A percentile compares a stretch with the other conserved stretches of the same genome.
Evolutionary conservation across 2,797 vertebrate genomes (phyloP).

Genomic region (Melanotaenia parkinsoni): DNA sequence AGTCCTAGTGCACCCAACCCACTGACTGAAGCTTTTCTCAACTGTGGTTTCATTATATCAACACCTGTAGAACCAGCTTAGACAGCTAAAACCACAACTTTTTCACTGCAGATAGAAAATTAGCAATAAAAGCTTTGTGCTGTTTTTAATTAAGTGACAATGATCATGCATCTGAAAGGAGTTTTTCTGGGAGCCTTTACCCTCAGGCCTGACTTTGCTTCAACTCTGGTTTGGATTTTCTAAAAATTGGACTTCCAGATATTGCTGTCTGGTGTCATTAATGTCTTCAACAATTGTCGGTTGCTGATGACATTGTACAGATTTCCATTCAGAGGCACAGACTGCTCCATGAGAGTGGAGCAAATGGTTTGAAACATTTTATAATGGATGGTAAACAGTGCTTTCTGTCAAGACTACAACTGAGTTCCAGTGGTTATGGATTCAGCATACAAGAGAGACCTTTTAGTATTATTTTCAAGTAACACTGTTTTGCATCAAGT

Average conservation of each 20-base stretch:
- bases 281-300: neutral
- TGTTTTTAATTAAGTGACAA: constrained; percentile 1
- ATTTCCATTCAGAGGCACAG: neutral
- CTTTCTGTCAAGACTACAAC: neutral
- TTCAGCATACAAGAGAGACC: neutral
- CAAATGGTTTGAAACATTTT: neutral
- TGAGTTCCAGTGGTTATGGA: neutral
- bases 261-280: neutral
- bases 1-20: neutral
- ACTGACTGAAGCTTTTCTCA: constrained; percentile 38
- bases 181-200: neutral
- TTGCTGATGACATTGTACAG: neutral
- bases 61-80: constrained; percentile 50
- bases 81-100: constrained; percentile 31
- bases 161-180: neutral
- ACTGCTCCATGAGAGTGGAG: neutral
- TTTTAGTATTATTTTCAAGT: neutral
- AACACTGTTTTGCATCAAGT: neutral
- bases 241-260: neutral
- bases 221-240: constrained; percentile 1
- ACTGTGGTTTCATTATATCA: constrained; percentile 42
- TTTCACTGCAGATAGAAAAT: neutral
- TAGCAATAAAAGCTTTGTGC: neutral
- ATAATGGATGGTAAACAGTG: neutral
- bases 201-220: neutral